Percentiles rank a stretch among this genome's conserved stretches.
phyloP scores from a whole-genome alignment of 2,888 invertebrate genomes.

The Uropetala carovei region DNA sequence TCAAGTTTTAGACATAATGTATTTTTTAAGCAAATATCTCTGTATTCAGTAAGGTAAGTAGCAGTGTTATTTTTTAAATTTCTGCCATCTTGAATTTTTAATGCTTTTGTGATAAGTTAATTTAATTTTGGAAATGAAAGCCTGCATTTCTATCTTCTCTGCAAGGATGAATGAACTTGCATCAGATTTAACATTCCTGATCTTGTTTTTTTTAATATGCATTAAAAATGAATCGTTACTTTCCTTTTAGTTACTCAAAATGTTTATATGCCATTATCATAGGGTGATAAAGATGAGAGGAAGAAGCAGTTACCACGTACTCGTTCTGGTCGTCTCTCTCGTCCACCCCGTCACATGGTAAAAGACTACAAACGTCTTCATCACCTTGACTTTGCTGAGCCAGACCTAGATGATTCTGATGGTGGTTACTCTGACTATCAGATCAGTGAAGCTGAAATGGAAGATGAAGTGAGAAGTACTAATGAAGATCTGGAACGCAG shows the following conservation, averaged over 20 bases:
- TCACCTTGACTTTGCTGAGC: slow-evolving; percentile 78
- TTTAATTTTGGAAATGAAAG: no score
- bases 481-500: slow-evolving; percentile 55
- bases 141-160: no score
- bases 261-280: not conserved
- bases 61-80: no score
- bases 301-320: slow-evolving; percentile 76
- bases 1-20: no score
- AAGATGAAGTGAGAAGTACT: slow-evolving; percentile 68
- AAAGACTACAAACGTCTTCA: slow-evolving; percentile 80
- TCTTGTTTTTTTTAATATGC: no score
- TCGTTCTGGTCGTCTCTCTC: slow-evolving; percentile 78
- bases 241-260: not conserved
- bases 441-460: slow-evolving; percentile 71
- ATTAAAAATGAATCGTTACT: no score
- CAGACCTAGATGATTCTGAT: slow-evolving; percentile 78
- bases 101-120: no score
- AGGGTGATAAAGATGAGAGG: slow-evolving; percentile 77
- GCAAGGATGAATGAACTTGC: no score
- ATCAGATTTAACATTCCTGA: no score
- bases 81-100: no score
- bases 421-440: slow-evolving; percentile 79
- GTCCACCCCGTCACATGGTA: slow-evolving; percentile 80
- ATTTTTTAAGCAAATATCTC: no score
- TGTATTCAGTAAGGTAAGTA: no score